Evolutionary conservation across 2,113 vertebrate genomes (phyloP).

Genomic region (Morone chrysops): DNA sequence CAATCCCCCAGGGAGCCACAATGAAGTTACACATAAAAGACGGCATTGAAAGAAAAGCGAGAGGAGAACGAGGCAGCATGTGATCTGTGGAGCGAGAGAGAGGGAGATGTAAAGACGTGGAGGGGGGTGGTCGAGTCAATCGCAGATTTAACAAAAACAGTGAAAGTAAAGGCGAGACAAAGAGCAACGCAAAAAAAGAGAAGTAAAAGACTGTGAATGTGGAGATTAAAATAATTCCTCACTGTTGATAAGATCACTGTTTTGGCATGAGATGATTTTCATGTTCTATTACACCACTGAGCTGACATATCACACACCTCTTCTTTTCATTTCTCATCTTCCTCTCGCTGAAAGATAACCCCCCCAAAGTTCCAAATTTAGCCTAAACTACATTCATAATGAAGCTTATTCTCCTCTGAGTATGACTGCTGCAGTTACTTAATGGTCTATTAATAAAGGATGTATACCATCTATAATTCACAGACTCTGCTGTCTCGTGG

Average conservation of each 20-base stretch:
- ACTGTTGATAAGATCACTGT: neutral
- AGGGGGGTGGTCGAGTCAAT: neutral
- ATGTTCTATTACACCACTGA: neutral
- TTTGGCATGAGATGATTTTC: neutral
- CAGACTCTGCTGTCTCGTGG: slow-evolving; percentile 8
- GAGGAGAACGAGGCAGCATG: slow-evolving; percentile 1
- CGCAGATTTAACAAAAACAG: slow-evolving; percentile 3
- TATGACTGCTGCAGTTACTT: slow-evolving; percentile 6
- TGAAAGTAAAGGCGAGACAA: neutral
- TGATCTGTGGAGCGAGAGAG: slow-evolving; percentile 29
- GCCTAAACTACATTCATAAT: slow-evolving; percentile 6
- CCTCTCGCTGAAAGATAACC: neutral
- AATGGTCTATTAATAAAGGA: slow-evolving; percentile 48
- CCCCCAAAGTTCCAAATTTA: neutral
- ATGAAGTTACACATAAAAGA: slow-evolving; percentile 69
- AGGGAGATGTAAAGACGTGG: neutral
- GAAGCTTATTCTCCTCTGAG: neutral
- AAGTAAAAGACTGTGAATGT: neutral
- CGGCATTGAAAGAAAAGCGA: slow-evolving; percentile 37
- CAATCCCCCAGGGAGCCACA: slow-evolving; percentile 72
- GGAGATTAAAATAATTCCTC: neutral
- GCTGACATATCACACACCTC: neutral
- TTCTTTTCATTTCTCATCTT: neutral
- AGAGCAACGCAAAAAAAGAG: neutral
- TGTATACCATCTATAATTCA: slow-evolving; percentile 56